Percentiles rank a stretch among this genome's conserved stretches.
phyloP scores from a whole-genome alignment of 2,888 invertebrate species.

The Apodemia mormo region DNA sequence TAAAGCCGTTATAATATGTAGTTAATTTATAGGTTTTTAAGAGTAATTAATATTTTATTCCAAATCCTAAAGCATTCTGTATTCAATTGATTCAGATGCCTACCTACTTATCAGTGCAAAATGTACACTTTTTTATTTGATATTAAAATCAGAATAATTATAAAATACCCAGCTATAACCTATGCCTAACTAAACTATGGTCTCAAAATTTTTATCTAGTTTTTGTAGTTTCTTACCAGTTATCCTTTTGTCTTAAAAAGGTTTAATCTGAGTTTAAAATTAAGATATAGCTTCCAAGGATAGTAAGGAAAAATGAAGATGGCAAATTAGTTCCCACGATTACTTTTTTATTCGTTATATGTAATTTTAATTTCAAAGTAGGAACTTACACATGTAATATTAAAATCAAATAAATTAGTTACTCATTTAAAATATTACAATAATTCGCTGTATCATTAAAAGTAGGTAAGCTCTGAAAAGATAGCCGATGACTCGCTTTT shows the following conservation, averaged over 20 bases:
- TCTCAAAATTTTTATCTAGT: too few species aligned
- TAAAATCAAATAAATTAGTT: not conserved
- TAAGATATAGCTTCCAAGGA: too few species aligned
- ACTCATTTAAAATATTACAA: not conserved
- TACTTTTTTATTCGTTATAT: not conserved
- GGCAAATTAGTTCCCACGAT: not conserved
- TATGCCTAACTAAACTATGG: too few species aligned
- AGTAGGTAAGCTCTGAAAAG: slow-evolving; percentile 39
- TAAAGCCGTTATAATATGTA: slow-evolving; percentile 50
- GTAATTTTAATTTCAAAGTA: not conserved
- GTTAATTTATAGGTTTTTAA: slow-evolving; percentile 57
- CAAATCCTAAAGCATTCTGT: not conserved
- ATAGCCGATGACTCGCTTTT: slow-evolving; percentile 29
- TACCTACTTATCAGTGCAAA: slow-evolving; percentile 33
- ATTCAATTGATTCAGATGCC: slow-evolving; percentile 32
- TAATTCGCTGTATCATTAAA: slow-evolving; percentile 22
- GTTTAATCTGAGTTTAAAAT: too few species aligned
- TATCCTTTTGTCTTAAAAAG: too few species aligned
- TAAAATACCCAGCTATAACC: not conserved
- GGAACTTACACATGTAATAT: not conserved
- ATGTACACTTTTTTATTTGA: not conserved
- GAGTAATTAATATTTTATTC: slow-evolving; percentile 33
- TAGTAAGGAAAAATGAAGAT: not conserved
- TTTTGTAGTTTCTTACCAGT: too few species aligned
- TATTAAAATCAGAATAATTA: not conserved